Percentiles rank a stretch among this genome's conserved stretches.
Conservation (phyloP, 2,888 invertebrate species). For the Automeris io region DNA sequence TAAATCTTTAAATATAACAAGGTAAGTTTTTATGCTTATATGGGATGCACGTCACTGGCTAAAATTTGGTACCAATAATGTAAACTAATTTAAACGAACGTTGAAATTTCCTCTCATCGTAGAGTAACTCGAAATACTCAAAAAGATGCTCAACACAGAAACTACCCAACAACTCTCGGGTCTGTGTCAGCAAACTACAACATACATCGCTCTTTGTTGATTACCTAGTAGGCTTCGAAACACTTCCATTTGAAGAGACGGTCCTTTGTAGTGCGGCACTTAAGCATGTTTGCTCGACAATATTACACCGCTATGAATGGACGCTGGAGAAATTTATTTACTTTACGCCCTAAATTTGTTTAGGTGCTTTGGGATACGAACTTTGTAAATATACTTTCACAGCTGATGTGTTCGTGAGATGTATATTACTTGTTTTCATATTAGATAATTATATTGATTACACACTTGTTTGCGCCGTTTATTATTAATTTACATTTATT, state of each 20-base stretch:
- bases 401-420: not conserved
- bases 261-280: constrained; percentile 14
- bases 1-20: too few species aligned
- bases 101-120: too few species aligned
- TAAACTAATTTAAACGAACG: too few species aligned
- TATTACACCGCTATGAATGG: constrained; percentile 16
- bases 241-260: constrained; percentile 25
- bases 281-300: constrained; percentile 21
- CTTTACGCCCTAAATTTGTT: constrained; percentile 22
- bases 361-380: constrained; percentile 22
- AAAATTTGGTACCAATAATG: too few species aligned
- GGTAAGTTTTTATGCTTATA: too few species aligned
- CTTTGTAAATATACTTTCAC: constrained; percentile 21
- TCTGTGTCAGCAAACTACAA: constrained; percentile 8
- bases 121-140: too few species aligned
- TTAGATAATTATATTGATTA: too few species aligned
- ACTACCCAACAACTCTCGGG: constrained; percentile 8
- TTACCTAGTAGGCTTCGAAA: constrained; percentile 24
- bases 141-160: constrained; percentile 3
- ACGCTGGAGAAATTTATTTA: constrained; percentile 18
- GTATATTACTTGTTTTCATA: too few species aligned
- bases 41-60: too few species aligned
- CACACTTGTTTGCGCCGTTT: too few species aligned
- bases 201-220: constrained; percentile 19
- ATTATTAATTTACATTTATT: too few species aligned